Evolutionary conservation across 2,888 invertebrate genomes (phyloP), one percentile per base, ranked within the genome.

Genomic region (Homarus gammarus): DNA sequence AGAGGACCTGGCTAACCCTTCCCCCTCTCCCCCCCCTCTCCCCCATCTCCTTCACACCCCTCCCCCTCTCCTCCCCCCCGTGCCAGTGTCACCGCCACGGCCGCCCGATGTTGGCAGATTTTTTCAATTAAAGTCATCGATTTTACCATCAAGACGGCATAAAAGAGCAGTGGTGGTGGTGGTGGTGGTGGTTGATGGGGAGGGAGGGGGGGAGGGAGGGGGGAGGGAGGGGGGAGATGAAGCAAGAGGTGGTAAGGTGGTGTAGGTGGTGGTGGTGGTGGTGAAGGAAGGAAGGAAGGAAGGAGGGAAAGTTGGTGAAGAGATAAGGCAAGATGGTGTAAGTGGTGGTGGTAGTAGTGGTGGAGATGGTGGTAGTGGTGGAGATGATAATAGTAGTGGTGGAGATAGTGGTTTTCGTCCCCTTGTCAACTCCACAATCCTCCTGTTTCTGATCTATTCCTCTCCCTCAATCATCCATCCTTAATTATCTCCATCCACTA

Each of bases 51-150:
- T n/a, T n/a, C n/a, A n/a, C n/a, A n/a, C n/a, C n/a, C n/a, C n/a
- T n/a, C n/a, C n/a, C n/a, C n/a, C n/a, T n/a, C n/a, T n/a, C n/a
- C n/a, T n/a, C n/a, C n/a, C 61, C 61, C 81, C 61, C 38, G 38
- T 61, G 22, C 83, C 70, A 44, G 83, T 83, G 83, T 83, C 83
- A 72, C 83, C 49, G 56, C 83, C 83, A 72, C 70, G 49, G 36
- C 83, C 72, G 70, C 72, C 61, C 83, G 83, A 83, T 83, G 83
- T 56, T 83, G 83, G 72, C 83, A 83, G 83, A 49, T 83, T 81
- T 83, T 83, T 83, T 83, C 83, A 83, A 83, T 83, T 83, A 83
- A 83, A 83, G 83, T 83, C 83, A 83, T 83, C 83, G 83, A 83
- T 83, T 83, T 83, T 83, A 83, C 83, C 83, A 83, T 83, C 83